phyloP scores from a whole-genome alignment of 2,888 invertebrate genomes.

The Drosophila dives region DNA sequence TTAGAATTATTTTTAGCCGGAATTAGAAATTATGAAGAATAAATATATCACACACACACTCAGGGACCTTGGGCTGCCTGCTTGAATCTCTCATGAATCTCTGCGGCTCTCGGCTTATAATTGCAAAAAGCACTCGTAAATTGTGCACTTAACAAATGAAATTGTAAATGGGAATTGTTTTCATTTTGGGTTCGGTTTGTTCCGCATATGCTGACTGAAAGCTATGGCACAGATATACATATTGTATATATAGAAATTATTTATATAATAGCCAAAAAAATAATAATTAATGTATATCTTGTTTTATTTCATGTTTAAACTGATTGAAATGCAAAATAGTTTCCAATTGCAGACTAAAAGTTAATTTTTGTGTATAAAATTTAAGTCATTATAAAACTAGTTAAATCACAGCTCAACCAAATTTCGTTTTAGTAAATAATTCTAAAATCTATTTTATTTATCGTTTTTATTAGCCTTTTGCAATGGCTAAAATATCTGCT shows the following conservation, averaged over 20 bases:
- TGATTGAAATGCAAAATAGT: neutral
- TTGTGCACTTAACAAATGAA: constrained; percentile 69
- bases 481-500: neutral
- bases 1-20: constrained; percentile 80
- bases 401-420: neutral
- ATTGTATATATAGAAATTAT: neutral
- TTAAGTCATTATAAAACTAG: neutral
- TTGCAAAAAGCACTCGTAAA: constrained; percentile 66
- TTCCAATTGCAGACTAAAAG: neutral
- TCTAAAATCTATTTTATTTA: neutral
- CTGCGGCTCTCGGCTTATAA: constrained; percentile 30
- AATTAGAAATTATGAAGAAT: constrained; percentile 81
- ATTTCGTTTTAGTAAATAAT: neutral
- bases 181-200: constrained; percentile 17
- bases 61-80: constrained; percentile 24
- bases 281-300: neutral
- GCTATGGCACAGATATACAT: neutral
- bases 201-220: constrained; percentile 1
- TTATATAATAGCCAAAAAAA: neutral
- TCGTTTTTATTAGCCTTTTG: neutral
- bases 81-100: constrained; percentile 59
- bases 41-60: constrained; percentile 70
- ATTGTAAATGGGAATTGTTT: constrained; percentile 43
- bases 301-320: neutral
- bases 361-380: neutral